Evolutionary conservation across 2,797 vertebrate genomes (phyloP).

Genomic region (Megalops cyprinoides): DNA sequence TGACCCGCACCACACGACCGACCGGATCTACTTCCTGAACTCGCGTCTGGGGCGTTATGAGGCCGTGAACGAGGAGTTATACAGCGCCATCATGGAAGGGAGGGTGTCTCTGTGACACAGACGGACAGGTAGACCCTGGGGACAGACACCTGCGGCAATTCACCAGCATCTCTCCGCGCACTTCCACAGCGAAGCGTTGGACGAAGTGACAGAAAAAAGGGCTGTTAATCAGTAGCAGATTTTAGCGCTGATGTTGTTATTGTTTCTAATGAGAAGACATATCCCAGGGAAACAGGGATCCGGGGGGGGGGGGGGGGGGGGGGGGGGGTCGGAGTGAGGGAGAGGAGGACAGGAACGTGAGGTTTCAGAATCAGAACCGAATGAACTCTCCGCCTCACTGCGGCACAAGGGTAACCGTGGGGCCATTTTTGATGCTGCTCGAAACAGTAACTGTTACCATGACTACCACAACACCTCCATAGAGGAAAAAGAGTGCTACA

Average conservation of each 20-base stretch:
- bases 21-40: slow-evolving; percentile 82
- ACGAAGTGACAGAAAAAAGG: background rate
- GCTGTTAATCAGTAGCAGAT: background rate
- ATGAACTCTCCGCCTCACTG: too few species aligned
- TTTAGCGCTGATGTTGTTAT: slow-evolving; percentile 14
- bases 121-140: background rate
- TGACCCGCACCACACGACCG: slow-evolving; percentile 68
- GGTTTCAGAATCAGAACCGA: slow-evolving; percentile 16
- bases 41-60: slow-evolving; percentile 73
- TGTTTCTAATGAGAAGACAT: background rate
- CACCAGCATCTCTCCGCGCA: background rate
- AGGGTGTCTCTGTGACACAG: slow-evolving; percentile 71
- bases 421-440: background rate
- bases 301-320: background rate
- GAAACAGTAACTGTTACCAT: background rate
- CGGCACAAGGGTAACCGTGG: too few species aligned
- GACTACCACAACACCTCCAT: slow-evolving; percentile 11
- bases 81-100: slow-evolving; percentile 69
- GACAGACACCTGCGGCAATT: background rate
- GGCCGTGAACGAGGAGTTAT: slow-evolving; percentile 70
- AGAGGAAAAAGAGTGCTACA: background rate
- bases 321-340: background rate
- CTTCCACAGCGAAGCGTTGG: background rate
- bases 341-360: background rate
- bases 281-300: background rate